Conservation (phyloP, 92 coral and sea anemone genomes). For the Zoanthus sociatus region DNA sequence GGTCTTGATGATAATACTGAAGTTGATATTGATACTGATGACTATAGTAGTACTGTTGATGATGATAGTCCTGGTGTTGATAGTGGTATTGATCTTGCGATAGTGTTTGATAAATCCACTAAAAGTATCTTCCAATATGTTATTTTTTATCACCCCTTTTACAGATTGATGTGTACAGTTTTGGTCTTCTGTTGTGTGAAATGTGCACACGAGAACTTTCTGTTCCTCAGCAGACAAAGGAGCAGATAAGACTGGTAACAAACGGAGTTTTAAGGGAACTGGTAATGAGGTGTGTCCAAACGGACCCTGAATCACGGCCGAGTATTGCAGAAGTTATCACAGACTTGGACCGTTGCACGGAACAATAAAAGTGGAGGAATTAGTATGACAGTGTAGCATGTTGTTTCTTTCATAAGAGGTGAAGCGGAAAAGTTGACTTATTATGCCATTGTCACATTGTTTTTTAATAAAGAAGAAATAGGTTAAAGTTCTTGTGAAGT, state of each 20-base stretch:
- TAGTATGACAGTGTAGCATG: constrained; percentile 30
- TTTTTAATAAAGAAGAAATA: too few relatives aligned
- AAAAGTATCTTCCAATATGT: too few relatives aligned
- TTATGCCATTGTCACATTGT: too few relatives aligned
- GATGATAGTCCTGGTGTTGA: not conserved
- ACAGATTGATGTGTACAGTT: constrained; percentile 95
- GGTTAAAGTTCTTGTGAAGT: too few relatives aligned
- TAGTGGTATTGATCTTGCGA: not conserved
- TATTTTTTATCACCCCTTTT: too few relatives aligned
- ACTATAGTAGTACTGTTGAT: not conserved
- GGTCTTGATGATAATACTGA: not conserved
- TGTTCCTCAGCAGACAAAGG: constrained; percentile 86
- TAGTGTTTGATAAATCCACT: not conserved
- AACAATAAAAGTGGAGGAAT: constrained; percentile 64
- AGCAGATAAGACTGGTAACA: constrained; percentile 88
- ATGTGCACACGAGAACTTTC: not conserved
- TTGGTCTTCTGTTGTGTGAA: constrained; percentile 54
- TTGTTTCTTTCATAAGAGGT: not conserved
- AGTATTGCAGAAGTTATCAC: constrained; percentile 76
- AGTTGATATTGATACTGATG: not conserved
- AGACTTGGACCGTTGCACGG: constrained; percentile 72
- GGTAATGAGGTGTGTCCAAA: not conserved
- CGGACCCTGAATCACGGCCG: constrained; percentile 87
- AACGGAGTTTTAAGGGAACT: constrained; percentile 55
- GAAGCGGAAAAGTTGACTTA: not conserved